phyloP scores from a whole-genome alignment of 2,888 invertebrate genomes.

The Drosophila anomalata region DNA sequence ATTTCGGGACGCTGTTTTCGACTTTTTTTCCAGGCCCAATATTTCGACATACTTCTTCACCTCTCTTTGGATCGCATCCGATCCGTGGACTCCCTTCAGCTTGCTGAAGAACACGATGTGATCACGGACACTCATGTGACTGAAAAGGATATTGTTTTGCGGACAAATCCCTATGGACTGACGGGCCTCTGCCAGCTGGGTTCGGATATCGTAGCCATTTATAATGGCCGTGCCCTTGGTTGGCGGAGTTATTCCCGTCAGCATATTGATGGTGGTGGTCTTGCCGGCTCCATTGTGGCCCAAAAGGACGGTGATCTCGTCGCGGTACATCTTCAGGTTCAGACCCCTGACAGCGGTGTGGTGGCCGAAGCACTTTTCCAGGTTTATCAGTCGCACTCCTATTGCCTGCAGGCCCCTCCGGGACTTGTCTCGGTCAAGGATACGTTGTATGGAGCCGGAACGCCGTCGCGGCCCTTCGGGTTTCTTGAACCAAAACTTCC shows the following conservation, averaged over 20 bases:
- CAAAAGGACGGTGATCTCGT: conserved; percentile 92
- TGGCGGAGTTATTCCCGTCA: conserved; percentile 90
- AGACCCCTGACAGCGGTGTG: conserved; percentile 87
- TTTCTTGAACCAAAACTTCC: conserved; percentile 84
- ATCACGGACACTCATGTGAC: conserved; percentile 91
- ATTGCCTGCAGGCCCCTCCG: conserved; percentile 40
- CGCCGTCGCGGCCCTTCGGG: neutral
- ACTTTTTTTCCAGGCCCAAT: conserved; percentile 87
- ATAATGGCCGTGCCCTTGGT: conserved; percentile 88
- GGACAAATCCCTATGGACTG: conserved; percentile 91
- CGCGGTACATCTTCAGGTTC: conserved; percentile 91
- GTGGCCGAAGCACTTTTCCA: conserved; percentile 86
- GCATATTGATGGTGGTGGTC: conserved; percentile 95
- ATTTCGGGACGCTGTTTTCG: conserved; percentile 85
- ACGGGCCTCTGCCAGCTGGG: conserved; percentile 86
- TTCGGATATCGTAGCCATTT: conserved; percentile 88
- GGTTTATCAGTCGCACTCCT: conserved; percentile 85
- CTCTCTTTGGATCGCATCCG: conserved; percentile 85
- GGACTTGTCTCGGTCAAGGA: neutral
- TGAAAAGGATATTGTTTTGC: conserved; percentile 92
- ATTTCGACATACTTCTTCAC: conserved; percentile 87
- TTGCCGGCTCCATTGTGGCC: conserved; percentile 93
- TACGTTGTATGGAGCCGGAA: neutral
- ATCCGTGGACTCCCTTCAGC: conserved; percentile 86
- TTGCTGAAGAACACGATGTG: conserved; percentile 91